These are phyloP conservation scores for Stenotaenia linearis DNA, from an alignment of 2,888 invertebrate species.

Conservation along the genomic window DNA sequence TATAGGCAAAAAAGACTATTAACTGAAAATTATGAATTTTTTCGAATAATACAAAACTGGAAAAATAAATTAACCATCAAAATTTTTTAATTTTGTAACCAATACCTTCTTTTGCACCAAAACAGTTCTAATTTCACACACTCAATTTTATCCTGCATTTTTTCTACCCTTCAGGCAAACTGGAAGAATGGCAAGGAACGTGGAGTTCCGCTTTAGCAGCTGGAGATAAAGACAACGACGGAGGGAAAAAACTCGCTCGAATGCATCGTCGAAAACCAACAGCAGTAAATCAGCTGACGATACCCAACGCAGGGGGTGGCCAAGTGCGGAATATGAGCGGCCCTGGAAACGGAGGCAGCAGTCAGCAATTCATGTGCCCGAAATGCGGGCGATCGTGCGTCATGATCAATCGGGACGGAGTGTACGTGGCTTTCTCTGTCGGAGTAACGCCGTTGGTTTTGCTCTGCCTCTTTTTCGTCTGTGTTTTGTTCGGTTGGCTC, in stretches of 20 bases:
- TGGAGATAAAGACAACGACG: not conserved
- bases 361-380: not conserved
- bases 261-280: not conserved
- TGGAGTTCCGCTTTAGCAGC: not conserved
- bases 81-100: too few relatives aligned
- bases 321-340: not conserved
- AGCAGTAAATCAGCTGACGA: not conserved
- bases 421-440: not conserved
- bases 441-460: not conserved
- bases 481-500: not conserved
- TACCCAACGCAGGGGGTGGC: not conserved
- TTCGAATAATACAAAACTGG: too few relatives aligned
- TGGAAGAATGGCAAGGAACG: not conserved
- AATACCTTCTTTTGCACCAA: too few relatives aligned
- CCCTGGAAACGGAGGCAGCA: not conserved
- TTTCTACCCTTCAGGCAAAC: not conserved
- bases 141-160: too few relatives aligned
- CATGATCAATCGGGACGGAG: not conserved
- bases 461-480: slow-evolving; percentile 3
- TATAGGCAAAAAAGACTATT: too few relatives aligned
- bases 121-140: too few relatives aligned
- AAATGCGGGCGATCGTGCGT: slow-evolving; percentile 8
- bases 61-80: too few relatives aligned
- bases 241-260: not conserved
- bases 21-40: too few relatives aligned